phyloP scores from a whole-genome alignment of 2,888 invertebrate genomes.

The Myopa tessellatipennis region DNA sequence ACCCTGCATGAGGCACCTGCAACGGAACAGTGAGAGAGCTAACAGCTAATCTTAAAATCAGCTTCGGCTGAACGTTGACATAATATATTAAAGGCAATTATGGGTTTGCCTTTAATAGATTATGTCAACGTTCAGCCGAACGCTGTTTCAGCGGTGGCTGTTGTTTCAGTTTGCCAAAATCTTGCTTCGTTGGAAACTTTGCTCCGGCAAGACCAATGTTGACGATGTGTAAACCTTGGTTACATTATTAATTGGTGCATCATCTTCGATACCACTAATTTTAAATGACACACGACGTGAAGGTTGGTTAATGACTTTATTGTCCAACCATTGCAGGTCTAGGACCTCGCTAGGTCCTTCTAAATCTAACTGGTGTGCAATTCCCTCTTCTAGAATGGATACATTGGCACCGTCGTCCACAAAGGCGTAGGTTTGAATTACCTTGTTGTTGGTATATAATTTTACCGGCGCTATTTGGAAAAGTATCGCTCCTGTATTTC shows the following conservation, averaged over 20 bases:
- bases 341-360: not conserved
- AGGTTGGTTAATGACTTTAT: not conserved
- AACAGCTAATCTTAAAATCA: not conserved
- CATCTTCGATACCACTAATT: conserved; percentile 4
- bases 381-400: not conserved
- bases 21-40: not conserved
- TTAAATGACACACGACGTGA: not conserved
- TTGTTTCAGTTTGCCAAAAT: not conserved
- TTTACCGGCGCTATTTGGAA: conserved; percentile 8
- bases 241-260: not conserved
- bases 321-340: not conserved
- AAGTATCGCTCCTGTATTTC: not conserved
- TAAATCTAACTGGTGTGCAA: not conserved
- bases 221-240: not conserved
- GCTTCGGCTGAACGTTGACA: not conserved
- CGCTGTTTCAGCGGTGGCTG: no score
- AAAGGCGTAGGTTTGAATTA: not conserved
- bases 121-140: no score
- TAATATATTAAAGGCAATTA: no score
- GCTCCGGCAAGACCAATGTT: not conserved
- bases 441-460: not conserved
- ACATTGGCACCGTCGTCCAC: conserved; percentile 16
- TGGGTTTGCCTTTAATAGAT: no score
- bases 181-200: not conserved
- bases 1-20: not conserved